These are phyloP conservation scores for Agrochola litura DNA, from an alignment of 2,888 invertebrate species.

Conservation along the genomic window DNA sequence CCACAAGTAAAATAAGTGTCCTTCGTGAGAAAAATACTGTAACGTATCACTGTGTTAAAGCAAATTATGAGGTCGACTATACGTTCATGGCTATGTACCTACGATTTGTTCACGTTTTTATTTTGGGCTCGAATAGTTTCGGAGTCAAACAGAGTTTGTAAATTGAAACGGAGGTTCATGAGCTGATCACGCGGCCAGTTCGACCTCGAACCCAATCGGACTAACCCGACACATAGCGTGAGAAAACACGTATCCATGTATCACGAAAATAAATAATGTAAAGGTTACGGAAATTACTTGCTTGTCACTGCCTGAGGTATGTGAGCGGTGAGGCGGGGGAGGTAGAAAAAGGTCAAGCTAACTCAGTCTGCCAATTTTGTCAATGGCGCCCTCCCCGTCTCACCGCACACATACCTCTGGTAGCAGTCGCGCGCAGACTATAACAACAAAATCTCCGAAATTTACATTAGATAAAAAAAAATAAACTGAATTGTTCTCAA, in stretches of 20 bases:
- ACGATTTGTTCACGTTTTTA: neutral
- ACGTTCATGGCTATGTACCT: neutral
- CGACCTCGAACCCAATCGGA: neutral
- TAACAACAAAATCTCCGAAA: neutral
- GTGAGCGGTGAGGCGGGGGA: no score
- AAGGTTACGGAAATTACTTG: neutral
- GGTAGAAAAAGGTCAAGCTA: no score
- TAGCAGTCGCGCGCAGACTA: no score
- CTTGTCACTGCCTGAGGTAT: no score
- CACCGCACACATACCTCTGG: no score
- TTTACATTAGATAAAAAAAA: neutral
- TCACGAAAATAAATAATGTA: neutral
- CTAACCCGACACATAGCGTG: neutral
- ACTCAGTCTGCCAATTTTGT: no score
- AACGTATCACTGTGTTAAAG: neutral
- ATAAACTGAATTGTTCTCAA: neutral
- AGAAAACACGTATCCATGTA: neutral
- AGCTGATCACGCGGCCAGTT: neutral
- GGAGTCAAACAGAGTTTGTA: neutral
- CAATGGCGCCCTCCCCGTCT: no score
- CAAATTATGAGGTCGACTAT: neutral
- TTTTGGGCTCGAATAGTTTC: neutral
- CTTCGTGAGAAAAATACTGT: neutral
- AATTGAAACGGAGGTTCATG: no score
- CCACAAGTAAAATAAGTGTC: neutral